Evolutionary conservation across 1,140 invertebrate species (phyloP).

Genomic region (Pseudobourletiella spinata): DNA sequence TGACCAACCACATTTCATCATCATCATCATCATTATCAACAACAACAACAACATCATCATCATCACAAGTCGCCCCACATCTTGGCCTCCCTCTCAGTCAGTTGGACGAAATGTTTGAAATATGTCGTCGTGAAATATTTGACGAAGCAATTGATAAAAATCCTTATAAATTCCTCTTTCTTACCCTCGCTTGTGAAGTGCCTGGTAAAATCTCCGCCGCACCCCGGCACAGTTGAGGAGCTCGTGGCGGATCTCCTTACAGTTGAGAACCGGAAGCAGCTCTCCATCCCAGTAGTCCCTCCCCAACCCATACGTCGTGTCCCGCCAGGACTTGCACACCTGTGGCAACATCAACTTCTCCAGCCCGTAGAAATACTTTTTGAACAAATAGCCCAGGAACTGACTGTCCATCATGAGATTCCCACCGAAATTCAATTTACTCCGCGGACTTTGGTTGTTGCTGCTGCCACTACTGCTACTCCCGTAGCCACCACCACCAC

Average conservation of each 20-base stretch:
- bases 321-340: constrained; percentile 27
- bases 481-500: neutral
- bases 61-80: neutral
- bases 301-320: constrained; percentile 19
- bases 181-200: constrained; percentile 34
- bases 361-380: constrained; percentile 26
- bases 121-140: neutral
- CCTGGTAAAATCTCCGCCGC: constrained; percentile 31
- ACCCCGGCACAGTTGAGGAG: constrained; percentile 22
- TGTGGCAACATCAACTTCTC: constrained; percentile 33
- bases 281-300: constrained; percentile 25
- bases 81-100: neutral
- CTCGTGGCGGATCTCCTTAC: constrained; percentile 31
- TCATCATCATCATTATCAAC: no score
- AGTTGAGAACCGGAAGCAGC: constrained; percentile 34
- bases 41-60: no score
- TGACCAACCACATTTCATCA: no score
- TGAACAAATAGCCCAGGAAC: constrained; percentile 32
- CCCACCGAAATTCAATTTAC: neutral
- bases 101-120: neutral
- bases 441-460: neutral
- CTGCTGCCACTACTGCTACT: neutral
- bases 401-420: constrained; percentile 21
- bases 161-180: no score
- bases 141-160: no score